These are phyloP conservation scores for Synanthedon vespiformis DNA, from an alignment of 2,888 invertebrate species.

Conservation along the genomic window DNA sequence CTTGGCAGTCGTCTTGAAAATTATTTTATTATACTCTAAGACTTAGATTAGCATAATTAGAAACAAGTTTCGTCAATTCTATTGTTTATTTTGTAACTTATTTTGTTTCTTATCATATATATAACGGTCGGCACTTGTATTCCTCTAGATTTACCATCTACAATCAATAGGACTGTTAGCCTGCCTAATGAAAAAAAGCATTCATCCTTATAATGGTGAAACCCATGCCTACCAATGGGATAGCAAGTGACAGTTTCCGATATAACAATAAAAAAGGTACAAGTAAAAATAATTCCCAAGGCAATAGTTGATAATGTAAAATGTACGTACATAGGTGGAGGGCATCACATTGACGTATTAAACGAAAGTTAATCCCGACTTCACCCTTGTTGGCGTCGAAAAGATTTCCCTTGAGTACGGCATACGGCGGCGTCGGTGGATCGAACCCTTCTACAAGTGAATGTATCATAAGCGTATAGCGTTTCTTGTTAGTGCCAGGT, in stretches of 20 bases:
- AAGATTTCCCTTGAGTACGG: constrained; percentile 54
- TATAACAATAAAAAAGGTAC: constrained; percentile 10
- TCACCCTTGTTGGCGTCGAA: constrained; percentile 51
- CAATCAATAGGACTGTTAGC: too few relatives aligned
- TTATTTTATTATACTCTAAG: too few relatives aligned
- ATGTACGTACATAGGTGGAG: constrained; percentile 26
- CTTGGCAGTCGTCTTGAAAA: too few relatives aligned
- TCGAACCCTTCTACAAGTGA: constrained; percentile 23
- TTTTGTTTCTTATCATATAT: too few relatives aligned
- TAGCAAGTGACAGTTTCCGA: constrained; percentile 9
- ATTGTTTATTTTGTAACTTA: too few relatives aligned
- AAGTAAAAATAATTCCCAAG: constrained; percentile 13
- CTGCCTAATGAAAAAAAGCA: too few relatives aligned
- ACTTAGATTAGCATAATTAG: too few relatives aligned
- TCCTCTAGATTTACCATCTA: too few relatives aligned
- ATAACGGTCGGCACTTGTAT: too few relatives aligned
- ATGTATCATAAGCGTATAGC: constrained; percentile 9
- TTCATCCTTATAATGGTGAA: too few relatives aligned
- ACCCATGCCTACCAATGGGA: too few relatives aligned
- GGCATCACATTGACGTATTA: constrained; percentile 52
- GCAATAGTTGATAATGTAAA: constrained; percentile 35
- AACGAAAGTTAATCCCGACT: constrained; percentile 53
- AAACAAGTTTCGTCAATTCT: too few relatives aligned
- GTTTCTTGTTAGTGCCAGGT: neutral
- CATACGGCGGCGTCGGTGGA: constrained; percentile 12